Conservation (phyloP, 2,113 vertebrate species). For the Xyrauchen texanus region DNA sequence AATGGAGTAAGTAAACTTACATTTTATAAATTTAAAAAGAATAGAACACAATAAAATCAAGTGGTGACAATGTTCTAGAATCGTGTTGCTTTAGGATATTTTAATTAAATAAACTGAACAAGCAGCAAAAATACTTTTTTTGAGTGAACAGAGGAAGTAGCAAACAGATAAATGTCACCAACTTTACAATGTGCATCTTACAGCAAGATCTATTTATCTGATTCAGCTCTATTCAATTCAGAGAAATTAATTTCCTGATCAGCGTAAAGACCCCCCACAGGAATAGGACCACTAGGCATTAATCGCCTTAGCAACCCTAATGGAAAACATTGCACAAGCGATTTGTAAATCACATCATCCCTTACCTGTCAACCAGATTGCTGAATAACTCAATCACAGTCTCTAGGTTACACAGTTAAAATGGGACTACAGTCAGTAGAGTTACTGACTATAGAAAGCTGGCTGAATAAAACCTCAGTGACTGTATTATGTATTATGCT, state of each 20-base stretch:
- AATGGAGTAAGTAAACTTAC: too few species aligned
- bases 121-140: too few species aligned
- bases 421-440: neutral
- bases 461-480: too few species aligned
- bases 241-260: slow-evolving; percentile 23
- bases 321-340: slow-evolving; percentile 40
- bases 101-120: too few species aligned
- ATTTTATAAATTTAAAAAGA: too few species aligned
- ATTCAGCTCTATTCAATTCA: slow-evolving; percentile 30
- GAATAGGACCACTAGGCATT: slow-evolving; percentile 34
- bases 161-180: too few species aligned
- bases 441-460: too few species aligned
- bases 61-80: too few species aligned
- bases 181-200: neutral
- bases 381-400: slow-evolving; percentile 44
- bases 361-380: slow-evolving; percentile 52
- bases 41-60: too few species aligned
- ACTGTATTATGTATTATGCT: too few species aligned
- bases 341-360: slow-evolving; percentile 50
- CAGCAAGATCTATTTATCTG: slow-evolving; percentile 3
- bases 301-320: slow-evolving; percentile 30
- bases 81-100: too few species aligned
- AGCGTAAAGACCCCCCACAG: slow-evolving; percentile 2
- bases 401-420: slow-evolving; percentile 29
- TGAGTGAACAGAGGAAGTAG: too few species aligned